Base-by-base conservation (phyloP, 2,113 vertebrate species). In the Dryoscopus gambensis region DNA sequence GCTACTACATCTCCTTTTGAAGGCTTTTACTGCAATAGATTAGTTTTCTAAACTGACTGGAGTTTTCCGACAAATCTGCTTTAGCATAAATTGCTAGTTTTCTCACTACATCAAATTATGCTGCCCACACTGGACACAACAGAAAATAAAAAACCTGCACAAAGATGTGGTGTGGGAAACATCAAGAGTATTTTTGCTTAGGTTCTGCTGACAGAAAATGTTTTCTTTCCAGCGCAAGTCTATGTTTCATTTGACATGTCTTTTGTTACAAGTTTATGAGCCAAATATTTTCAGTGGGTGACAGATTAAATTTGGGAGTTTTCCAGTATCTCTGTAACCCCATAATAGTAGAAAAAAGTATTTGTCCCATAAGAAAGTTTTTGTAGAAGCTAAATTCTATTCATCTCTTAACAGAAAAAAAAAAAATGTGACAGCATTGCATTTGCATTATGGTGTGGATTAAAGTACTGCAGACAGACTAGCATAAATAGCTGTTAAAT, bases 401-500 rank as follows among this genome's bases (percentile, higher is more conserved):
- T 76, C 15, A 46, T 56, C 1, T 0, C 33, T 77, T 21, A 40
- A 35, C 11, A 35, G 21, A 79, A 89, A 73, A 84, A 89, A 73
- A 84, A 92, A 77, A 85, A 83, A 18, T 22, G 11, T 79, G 94
- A 46, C 40, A 86, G 33, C 52, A 25, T 91, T 84, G 42, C 50
- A 60, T 96, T 85, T 88, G 24, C 74, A 86, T 93, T 96, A 73
- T 93, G 70, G 22, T 85, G 73, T 86, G 94, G 85, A 92, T 95
- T 95, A 96, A 97, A 97, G 65, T 35, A 62, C 33, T 87, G 16
- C n/a, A 83, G 63, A 92, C 76, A 95, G 74, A 98, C 96, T 53
- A 88, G 60, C 28, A 67, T 69, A 55, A 84, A 97, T 97, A 93
- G 39, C 71, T 95, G 65, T 93, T 97, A 95, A 97, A 91, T 31